Evolutionary conservation across 2,888 invertebrate genomes (phyloP), one percentile per base, ranked within the genome.

Genomic region (Anoplius nigerrimus): DNA sequence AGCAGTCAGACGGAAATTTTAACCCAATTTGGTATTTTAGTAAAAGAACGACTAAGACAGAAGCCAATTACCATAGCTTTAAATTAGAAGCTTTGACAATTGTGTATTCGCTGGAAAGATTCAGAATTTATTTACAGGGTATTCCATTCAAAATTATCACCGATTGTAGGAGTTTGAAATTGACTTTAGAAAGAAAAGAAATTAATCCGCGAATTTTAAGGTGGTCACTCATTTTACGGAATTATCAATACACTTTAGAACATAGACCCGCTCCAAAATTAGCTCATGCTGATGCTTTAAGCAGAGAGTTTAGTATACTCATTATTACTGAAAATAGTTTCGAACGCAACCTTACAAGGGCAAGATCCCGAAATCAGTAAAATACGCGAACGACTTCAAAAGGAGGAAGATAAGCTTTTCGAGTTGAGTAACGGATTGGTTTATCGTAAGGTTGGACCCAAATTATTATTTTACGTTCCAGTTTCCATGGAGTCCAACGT

Each of bases 401-500:
- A 46, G 13, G 20, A n/a, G 0, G 61, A 75, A 58, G 60, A 69
- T 20, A 55, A 42, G 13, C 18, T 48, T 15, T 76, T 54, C 60
- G 76, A 75, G 54, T 53, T 70, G 64, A 22, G 65, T 16, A 72
- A 72, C 42, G 75, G 78, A 18, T 21, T 76, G 0, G 63, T 75
- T 8, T 74, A 72, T 45, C 20, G 70, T 11, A 75, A 76, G 51
- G 22, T 22, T 6, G 59, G 54, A 56, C 75, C 74, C 16, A 76
- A 24, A 24, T 24, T 4, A 24, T 24, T 4, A 24, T 59, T 59
- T 51, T 59, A 21, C n/a, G 48, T 59, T 51, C 51, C 59, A n/a
- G 16, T 18, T 5, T 48, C 34, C 11, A 59, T 51, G 51, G 34
- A 59, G 6, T 4, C 3, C 6, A 24, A n/a, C 46, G 48, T 4